Base-by-base conservation (phyloP, 1,140 invertebrate genomes). In the Coelopa frigida region DNA sequence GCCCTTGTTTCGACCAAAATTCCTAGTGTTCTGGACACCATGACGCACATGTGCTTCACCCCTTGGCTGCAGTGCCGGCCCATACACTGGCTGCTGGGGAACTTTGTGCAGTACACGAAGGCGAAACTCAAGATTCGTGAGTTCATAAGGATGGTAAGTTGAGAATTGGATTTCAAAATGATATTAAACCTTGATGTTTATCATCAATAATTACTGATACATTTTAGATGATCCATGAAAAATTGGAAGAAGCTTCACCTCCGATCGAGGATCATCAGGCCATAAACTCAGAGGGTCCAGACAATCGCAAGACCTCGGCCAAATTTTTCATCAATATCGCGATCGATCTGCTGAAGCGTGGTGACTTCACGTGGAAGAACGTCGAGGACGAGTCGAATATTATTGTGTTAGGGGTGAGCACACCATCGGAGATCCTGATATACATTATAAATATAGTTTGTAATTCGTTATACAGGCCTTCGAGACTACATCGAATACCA, bases 21-120 rank as follows among this genome's bases (percentile, higher is more conserved):
- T 8, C 17, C 4, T 36, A 52, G 51, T 21, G 39, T 49, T 8
- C 31, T 46, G 40, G 37, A 66, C 52, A 55, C 47, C 35, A 66
- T 66, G 56, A 61, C 62, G 50, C 51, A 61, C 35, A 66, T 66
- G 58, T 59, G 55, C 43, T 63, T 63, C 35, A 55, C 62, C 4
- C 62, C 62, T 1, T 63, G 59, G 59, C 37, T 66, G 6, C 50
- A 37, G 5, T 50, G 24, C 23, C 55, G 45, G 29, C 42, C 43
- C 3, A 14, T 61, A 0, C 51, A 53, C 0, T 46, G 53, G 22
- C 26, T 66, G 4, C 20, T 41, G 8, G 57, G 58, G 15, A 57
- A 49, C 17, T 54, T 61, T 23, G 23, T 48, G 4, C 17, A 45
- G 5, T 66, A 63, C 26, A 24, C 35, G 12, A 39, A 44, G 8